Evolutionary conservation across 1,140 invertebrate species (phyloP).

Genomic region (Drosophila sp.): DNA sequence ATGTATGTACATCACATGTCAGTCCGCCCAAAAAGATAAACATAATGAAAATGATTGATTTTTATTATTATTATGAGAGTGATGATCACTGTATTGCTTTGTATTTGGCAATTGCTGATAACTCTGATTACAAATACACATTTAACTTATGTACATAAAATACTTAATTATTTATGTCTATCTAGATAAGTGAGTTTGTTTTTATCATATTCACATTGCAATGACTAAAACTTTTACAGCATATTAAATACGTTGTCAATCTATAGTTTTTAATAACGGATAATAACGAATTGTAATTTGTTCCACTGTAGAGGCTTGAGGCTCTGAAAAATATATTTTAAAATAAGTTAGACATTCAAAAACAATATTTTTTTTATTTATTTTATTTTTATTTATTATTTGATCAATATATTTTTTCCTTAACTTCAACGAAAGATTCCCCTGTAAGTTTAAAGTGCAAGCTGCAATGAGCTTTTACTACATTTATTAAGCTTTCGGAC

Average conservation of each 20-base stretch:
- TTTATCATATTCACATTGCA: background rate
- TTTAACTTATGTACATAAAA: background rate
- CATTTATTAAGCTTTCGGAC: no score
- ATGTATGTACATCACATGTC: conserved; percentile 21
- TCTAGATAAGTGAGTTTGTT: background rate
- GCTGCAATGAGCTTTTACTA: background rate
- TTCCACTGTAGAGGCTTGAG: no score
- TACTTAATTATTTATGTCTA: background rate
- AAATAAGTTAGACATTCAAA: no score
- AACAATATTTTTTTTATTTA: background rate
- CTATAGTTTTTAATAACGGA: background rate
- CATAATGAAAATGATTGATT: conserved; percentile 37
- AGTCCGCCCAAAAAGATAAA: conserved; percentile 15
- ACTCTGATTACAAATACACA: conserved; percentile 21
- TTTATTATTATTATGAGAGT: conserved; percentile 36
- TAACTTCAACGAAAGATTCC: background rate
- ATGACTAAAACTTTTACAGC: background rate
- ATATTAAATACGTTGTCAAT: background rate
- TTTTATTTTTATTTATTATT: background rate
- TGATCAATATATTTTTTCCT: no score
- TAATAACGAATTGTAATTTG: no score
- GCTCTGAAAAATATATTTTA: no score
- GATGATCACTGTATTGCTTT: conserved; percentile 19
- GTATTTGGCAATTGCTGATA: conserved; percentile 37
- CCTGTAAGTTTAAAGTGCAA: background rate